Conservation (phyloP, 2,888 invertebrate species). For the Pterostichus madidus region DNA sequence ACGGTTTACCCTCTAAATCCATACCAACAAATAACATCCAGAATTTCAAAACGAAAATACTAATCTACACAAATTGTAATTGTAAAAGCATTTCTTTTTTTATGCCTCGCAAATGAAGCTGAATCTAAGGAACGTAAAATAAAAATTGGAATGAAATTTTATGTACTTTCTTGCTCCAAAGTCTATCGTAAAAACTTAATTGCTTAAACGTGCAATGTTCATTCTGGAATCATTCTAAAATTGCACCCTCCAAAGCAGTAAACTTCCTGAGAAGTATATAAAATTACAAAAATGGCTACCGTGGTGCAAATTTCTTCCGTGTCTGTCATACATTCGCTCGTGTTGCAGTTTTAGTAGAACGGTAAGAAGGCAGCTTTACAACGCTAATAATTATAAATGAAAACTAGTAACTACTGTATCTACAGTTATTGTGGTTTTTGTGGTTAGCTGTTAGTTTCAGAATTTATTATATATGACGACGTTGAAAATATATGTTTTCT, state of each 20-base stretch:
- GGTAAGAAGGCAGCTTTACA: too few relatives aligned
- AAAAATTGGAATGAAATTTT: conserved; percentile 41
- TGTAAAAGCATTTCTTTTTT: conserved; percentile 18
- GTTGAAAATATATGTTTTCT: too few relatives aligned
- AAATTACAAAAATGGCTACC: conserved; percentile 29
- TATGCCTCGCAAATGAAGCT: conserved; percentile 32
- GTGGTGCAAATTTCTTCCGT: not conserved
- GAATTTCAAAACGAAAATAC: not conserved
- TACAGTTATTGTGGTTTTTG: too few relatives aligned
- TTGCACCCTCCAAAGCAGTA: conserved; percentile 24
- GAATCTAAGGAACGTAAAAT: conserved; percentile 36
- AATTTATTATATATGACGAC: too few relatives aligned
- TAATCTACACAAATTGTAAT: conserved; percentile 5
- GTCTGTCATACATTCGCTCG: not conserved
- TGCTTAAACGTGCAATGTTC: conserved; percentile 42
- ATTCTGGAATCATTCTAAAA: conserved; percentile 41
- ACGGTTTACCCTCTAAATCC: conserved; percentile 18
- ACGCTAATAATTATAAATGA: too few relatives aligned
- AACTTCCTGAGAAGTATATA: conserved; percentile 17
- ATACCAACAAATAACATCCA: not conserved
- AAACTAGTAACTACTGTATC: too few relatives aligned
- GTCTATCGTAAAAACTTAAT: conserved; percentile 36
- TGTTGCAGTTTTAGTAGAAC: too few relatives aligned
- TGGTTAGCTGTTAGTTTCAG: too few relatives aligned
- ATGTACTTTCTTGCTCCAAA: conserved; percentile 33